phyloP scores from a whole-genome alignment of 2,113 vertebrate genomes.

The Phainopepla nitens region DNA sequence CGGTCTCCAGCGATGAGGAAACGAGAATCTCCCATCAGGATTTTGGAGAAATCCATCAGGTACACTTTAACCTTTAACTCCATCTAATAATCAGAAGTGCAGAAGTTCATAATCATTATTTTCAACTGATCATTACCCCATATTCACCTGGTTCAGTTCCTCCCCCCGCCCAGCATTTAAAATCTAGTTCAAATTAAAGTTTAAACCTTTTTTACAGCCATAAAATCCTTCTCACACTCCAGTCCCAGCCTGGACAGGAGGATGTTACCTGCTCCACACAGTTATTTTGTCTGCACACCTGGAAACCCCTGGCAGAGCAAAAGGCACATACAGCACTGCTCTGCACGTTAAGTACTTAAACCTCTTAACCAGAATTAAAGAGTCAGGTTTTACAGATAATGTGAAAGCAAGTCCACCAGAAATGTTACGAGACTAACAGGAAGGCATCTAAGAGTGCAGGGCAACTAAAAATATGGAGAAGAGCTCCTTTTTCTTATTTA shows the following conservation, averaged over 20 bases:
- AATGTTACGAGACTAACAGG: background rate
- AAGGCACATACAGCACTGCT: background rate
- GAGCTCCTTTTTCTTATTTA: slow-evolving; percentile 9
- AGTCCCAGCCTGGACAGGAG: background rate
- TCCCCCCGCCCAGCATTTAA: background rate
- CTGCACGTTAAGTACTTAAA: slow-evolving; percentile 42
- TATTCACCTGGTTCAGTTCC: background rate
- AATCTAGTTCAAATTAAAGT: background rate
- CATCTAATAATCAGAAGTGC: background rate
- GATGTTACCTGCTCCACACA: background rate
- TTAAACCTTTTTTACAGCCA: background rate
- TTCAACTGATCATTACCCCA: background rate
- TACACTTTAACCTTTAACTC: background rate
- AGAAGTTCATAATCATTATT: background rate
- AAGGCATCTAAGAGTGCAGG: background rate
- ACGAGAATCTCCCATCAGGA: background rate
- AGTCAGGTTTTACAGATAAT: slow-evolving; percentile 54
- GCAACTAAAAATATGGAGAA: background rate
- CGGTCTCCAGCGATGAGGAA: background rate
- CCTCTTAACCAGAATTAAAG: slow-evolving; percentile 41
- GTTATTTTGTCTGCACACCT: background rate
- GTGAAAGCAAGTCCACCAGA: slow-evolving; percentile 28
- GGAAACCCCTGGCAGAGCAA: background rate
- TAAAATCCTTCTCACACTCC: background rate
- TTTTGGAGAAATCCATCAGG: background rate